Conservation (phyloP, 2,797 vertebrate species). For the Cyprinella venusta region DNA sequence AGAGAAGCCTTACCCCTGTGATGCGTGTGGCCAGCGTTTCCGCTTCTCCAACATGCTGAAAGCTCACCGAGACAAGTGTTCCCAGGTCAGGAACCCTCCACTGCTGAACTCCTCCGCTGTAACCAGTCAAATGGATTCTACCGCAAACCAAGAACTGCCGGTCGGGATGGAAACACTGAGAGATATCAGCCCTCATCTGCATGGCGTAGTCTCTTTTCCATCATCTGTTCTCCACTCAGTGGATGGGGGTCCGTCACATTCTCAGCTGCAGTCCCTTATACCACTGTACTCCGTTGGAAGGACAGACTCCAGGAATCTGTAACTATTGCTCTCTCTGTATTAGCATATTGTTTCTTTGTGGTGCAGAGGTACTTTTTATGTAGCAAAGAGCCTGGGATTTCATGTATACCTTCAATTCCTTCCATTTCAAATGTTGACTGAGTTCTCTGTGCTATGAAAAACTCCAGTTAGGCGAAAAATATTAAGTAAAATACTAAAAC, state of each 20-base stretch:
- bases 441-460: neutral
- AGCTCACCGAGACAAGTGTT: slow-evolving; percentile 94
- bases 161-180: slow-evolving; percentile 5
- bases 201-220: slow-evolving; percentile 65
- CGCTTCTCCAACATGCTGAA: slow-evolving; percentile 99
- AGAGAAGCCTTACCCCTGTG: slow-evolving; percentile 94
- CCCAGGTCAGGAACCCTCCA: slow-evolving; percentile 84
- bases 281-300: slow-evolving; percentile 85
- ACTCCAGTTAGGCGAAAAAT: neutral
- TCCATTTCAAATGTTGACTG: neutral
- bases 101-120: slow-evolving; percentile 66
- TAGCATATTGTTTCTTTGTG: neutral
- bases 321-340: slow-evolving; percentile 45
- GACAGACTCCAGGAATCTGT: slow-evolving; percentile 84
- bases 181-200: slow-evolving; percentile 38
- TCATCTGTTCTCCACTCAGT: slow-evolving; percentile 80
- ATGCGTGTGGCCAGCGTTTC: slow-evolving; percentile 91
- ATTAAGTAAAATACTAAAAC: neutral
- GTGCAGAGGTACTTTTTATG: slow-evolving; percentile 36
- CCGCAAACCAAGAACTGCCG: slow-evolving; percentile 40
- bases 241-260: slow-evolving; percentile 76
- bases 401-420: slow-evolving; percentile 13
- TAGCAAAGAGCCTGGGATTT: slow-evolving; percentile 2
- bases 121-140: slow-evolving; percentile 1
- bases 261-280: slow-evolving; percentile 81